Conservation (phyloP, 2,113 vertebrate species). For the Sarotherodon lohbergeri region DNA sequence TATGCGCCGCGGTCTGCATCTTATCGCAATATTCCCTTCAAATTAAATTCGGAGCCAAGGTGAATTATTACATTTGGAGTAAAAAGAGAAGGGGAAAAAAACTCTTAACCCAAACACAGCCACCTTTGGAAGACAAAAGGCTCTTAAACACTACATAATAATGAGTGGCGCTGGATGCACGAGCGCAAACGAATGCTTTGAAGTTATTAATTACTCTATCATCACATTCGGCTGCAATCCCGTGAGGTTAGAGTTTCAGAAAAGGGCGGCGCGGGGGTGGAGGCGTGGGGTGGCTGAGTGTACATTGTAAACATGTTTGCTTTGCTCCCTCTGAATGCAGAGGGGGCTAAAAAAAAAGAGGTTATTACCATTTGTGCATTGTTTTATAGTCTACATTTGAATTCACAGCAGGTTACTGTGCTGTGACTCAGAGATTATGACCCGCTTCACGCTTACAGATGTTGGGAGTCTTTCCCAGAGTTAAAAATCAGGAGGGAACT, state of each 20-base stretch:
- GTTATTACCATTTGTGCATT: background rate
- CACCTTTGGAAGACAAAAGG: background rate
- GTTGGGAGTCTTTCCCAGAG: background rate
- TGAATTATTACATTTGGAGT: background rate
- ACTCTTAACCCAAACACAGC: background rate
- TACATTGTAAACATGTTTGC: slow-evolving; percentile 24
- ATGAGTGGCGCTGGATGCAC: slow-evolving; percentile 1
- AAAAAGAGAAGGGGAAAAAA: background rate
- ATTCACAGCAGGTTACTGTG: background rate
- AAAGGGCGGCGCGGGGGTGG: background rate
- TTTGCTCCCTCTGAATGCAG: background rate
- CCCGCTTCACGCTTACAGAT: background rate
- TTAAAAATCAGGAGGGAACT: background rate
- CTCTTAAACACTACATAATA: slow-evolving; percentile 1
- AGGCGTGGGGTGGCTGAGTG: background rate
- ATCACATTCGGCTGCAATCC: slow-evolving; percentile 30
- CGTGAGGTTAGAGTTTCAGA: slow-evolving; percentile 25
- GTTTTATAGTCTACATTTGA: background rate
- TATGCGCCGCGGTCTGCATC: background rate
- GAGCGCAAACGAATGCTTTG: slow-evolving; percentile 30
- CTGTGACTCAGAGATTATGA: background rate
- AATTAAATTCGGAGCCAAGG: slow-evolving; percentile 17
- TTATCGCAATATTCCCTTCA: slow-evolving; percentile 1
- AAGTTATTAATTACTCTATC: slow-evolving; percentile 47
- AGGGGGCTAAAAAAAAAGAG: background rate